Base-by-base conservation (phyloP, 2,113 vertebrate species). In the Calyptommatus sinebrachiatus region DNA sequence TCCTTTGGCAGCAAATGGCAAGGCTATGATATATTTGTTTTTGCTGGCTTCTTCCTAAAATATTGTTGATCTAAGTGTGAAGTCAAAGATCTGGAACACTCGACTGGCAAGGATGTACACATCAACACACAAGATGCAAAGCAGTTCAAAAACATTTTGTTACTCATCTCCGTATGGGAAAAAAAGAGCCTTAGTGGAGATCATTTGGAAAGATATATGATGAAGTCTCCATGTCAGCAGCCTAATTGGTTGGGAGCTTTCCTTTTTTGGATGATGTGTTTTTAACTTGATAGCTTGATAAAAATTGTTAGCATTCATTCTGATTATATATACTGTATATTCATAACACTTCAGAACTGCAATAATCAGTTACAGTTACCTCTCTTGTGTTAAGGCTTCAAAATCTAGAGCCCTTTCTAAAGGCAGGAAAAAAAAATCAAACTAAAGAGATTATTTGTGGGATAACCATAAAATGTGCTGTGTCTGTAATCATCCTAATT, bases 21-120 rank as follows among this genome's bases (percentile, higher is more conserved):
- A 91, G 89, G 87, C 0, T 50, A 91, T 60, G 45, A 74, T 84
- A 80, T 92, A 69, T 91, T 94, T 92, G 84, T 92, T 93, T 91
- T 91, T 90, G 86, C 89, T 88, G 92, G 81, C 86, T 94, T 94
- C 91, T 21, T 84, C 90, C 83, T 84, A 89, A 91, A 92, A 91
- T 91, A 89, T 87, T 91, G 88, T 83, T 87, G 90, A 89, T 87
- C 87, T 26, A 21, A 87, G 57, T 41, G 76, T 77, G 85, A 80
- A 70, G 66, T 91, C 83, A 81, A 87, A 90, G 80, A 80, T 74
- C 7, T 89, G 82, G 69, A 91, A 87, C 80, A 3, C 2, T 83
- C 88, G 84, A 76, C 68, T 84, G 66, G 79, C 83, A 91, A 71
- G 20, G n/a, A 57, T 57, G 67, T 71, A 82, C 80, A 91, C 85